phyloP scores from a whole-genome alignment of 2,113 vertebrate genomes.

The Turnix velox region DNA sequence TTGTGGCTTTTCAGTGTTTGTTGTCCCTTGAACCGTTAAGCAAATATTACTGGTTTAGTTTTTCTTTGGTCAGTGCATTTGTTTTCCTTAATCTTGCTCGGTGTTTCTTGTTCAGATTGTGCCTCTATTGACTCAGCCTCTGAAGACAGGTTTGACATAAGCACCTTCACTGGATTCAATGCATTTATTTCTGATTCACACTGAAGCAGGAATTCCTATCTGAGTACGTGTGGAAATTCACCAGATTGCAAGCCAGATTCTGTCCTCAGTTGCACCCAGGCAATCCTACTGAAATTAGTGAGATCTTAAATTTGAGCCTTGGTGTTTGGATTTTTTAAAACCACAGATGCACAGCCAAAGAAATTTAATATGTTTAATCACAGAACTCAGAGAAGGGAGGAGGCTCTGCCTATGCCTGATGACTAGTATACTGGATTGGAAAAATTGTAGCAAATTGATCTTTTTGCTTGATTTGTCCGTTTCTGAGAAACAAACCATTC shows the following conservation, averaged over 20 bases:
- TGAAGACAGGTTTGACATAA: not conserved
- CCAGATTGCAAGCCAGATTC: not conserved
- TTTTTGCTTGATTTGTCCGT: not conserved
- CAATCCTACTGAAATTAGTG: not conserved
- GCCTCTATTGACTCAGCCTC: not conserved
- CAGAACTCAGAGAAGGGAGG: not conserved
- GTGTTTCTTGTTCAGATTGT: not conserved
- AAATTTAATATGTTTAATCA: not conserved
- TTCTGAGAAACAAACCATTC: not conserved
- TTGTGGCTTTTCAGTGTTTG: not conserved
- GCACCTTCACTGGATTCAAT: not conserved
- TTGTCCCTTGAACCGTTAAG: not conserved
- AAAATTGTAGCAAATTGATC: not conserved
- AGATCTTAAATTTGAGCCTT: not conserved
- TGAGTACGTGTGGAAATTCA: not conserved
- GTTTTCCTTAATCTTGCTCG: not conserved
- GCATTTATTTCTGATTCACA: not conserved
- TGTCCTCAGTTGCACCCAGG: not conserved
- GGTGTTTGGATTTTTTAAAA: not conserved
- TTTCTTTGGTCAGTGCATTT: not conserved
- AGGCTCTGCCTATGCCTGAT: not conserved
- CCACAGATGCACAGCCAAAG: not conserved
- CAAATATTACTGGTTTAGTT: not conserved
- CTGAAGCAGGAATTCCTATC: not conserved
- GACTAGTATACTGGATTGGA: not conserved